These are phyloP conservation scores for Polypterus senegalus DNA, from an alignment of 2,113 vertebrate species.

Conservation along the genomic window DNA sequence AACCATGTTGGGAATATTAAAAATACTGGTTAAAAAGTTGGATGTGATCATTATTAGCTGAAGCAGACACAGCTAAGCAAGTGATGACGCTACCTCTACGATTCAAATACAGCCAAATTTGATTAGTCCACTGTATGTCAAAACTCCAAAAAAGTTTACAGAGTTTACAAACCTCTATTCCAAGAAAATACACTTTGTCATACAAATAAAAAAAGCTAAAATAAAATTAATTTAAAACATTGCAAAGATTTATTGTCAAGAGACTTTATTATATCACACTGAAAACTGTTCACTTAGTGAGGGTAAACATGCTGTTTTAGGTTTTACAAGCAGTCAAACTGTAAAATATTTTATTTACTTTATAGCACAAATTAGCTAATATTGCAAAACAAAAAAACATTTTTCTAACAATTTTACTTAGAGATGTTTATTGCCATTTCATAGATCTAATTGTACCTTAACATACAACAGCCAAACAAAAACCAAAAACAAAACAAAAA, in stretches of 20 bases:
- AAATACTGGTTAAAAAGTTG: too few species aligned
- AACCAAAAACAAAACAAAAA: slow-evolving; percentile 42
- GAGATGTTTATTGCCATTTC: slow-evolving; percentile 55
- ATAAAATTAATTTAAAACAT: background rate
- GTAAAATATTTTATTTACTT: slow-evolving; percentile 13
- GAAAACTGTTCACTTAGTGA: slow-evolving; percentile 5
- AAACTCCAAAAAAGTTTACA: too few species aligned
- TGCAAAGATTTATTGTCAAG: slow-evolving; percentile 10
- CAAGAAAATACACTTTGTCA: too few species aligned
- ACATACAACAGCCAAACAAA: slow-evolving; percentile 77
- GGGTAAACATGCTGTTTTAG: slow-evolving; percentile 11
- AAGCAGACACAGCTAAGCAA: too few species aligned
- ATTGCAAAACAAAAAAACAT: slow-evolving; percentile 29
- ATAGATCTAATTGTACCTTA: slow-evolving; percentile 79
- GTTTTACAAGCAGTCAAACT: slow-evolving; percentile 13
- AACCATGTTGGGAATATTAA: too few species aligned
- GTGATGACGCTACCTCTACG: too few species aligned
- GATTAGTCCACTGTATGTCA: too few species aligned
- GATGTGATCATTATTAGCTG: too few species aligned
- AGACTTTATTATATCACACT: slow-evolving; percentile 19
- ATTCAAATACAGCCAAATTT: too few species aligned
- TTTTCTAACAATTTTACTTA: slow-evolving; percentile 48
- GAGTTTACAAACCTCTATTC: too few species aligned
- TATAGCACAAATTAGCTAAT: slow-evolving; percentile 42
- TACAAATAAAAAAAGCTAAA: background rate